Conservation (phyloP, 2,888 invertebrate genomes). For the Agrochola lota region DNA sequence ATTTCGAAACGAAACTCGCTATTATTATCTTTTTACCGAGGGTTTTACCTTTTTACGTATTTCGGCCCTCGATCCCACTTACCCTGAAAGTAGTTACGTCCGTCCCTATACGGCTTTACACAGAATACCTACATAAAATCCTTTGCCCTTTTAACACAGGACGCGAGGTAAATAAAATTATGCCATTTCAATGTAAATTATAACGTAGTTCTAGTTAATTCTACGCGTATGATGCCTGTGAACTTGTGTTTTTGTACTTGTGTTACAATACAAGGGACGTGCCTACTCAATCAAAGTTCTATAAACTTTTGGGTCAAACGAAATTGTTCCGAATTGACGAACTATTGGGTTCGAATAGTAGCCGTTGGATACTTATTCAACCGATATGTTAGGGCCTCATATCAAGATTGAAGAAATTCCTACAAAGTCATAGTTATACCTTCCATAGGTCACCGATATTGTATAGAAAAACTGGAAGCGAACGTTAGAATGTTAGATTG, state of each 20-base stretch:
- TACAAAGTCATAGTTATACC: background rate
- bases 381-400: slow-evolving; percentile 17
- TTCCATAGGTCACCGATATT: background rate
- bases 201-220: slow-evolving; percentile 57
- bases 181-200: slow-evolving; percentile 70
- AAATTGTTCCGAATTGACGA: slow-evolving; percentile 64
- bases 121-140: slow-evolving; percentile 42
- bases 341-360: slow-evolving; percentile 58
- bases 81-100: slow-evolving; percentile 55
- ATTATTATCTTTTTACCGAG: slow-evolving; percentile 53
- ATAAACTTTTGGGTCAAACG: slow-evolving; percentile 74
- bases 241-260: slow-evolving; percentile 43
- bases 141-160: slow-evolving; percentile 52
- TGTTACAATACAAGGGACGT: slow-evolving; percentile 54
- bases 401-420: slow-evolving; percentile 25
- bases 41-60: slow-evolving; percentile 58
- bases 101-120: slow-evolving; percentile 46
- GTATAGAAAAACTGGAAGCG: background rate
- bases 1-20: slow-evolving; percentile 45
- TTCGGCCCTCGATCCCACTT: slow-evolving; percentile 55
- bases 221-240: slow-evolving; percentile 17
- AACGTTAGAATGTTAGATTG: background rate
- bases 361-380: slow-evolving; percentile 33
- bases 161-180: slow-evolving; percentile 65
- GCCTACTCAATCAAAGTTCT: slow-evolving; percentile 70